A percentile compares a stretch with the other conserved stretches of the same genome.
phyloP scores from a whole-genome alignment of 2,797 vertebrate genomes.

The Pangasius mekongensis region DNA sequence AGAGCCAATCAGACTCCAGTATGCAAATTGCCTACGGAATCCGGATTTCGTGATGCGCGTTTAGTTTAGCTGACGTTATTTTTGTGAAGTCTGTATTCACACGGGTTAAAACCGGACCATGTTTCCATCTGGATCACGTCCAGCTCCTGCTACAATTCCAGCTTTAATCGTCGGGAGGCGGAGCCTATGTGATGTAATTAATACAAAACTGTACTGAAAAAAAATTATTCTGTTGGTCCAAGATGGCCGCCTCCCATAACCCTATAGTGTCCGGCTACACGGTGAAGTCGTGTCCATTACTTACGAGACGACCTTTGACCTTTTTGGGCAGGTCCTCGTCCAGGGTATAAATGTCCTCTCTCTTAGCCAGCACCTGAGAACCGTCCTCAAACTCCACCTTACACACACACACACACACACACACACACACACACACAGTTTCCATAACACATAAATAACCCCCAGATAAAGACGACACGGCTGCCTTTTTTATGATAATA shows the following conservation, averaged over 20 bases:
- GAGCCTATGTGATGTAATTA: not conserved
- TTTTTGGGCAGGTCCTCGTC: conserved; percentile 97
- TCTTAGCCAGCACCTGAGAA: conserved; percentile 91
- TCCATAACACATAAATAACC: not conserved
- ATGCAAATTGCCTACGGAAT: not conserved
- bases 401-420: conserved; percentile 4
- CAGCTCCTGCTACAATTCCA: not conserved
- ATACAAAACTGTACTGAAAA: not conserved
- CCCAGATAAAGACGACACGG: not conserved
- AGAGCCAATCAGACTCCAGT: not conserved
- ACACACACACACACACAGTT: not conserved
- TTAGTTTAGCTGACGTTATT: not conserved
- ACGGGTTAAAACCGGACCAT: no score
- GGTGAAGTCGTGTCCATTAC: conserved; percentile 63
- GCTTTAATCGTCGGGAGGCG: not conserved
- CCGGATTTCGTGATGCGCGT: not conserved
- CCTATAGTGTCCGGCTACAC: not conserved
- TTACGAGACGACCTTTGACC: conserved; percentile 96
- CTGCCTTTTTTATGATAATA: not conserved
- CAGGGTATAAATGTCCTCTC: conserved; percentile 93
- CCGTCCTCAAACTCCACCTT: conserved; percentile 98
- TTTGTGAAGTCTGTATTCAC: not conserved
- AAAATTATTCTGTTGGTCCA: not conserved
- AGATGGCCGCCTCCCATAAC: not conserved
- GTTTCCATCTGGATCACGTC: not conserved